These are phyloP conservation scores for Oreocharis arfaki DNA, from an alignment of 2,113 vertebrate genomes.

Conservation along the genomic window DNA sequence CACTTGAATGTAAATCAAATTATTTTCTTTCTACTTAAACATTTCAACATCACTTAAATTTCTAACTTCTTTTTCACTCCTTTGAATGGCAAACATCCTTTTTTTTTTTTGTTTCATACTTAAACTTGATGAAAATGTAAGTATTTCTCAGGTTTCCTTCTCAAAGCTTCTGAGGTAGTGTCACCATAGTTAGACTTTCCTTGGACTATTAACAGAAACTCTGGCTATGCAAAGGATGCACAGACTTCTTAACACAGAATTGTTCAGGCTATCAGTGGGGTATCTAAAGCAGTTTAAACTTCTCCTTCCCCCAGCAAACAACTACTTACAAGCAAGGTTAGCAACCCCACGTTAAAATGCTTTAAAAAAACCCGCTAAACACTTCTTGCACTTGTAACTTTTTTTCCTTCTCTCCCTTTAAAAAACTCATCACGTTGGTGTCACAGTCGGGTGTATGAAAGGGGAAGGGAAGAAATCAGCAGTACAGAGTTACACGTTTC, in stretches of 20 bases:
- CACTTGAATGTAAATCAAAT: neutral
- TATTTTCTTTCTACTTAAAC: neutral
- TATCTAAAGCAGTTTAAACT: neutral
- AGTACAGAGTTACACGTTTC: neutral
- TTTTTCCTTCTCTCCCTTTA: neutral
- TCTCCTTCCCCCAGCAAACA: neutral
- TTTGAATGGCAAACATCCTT: neutral
- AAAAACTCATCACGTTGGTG: accelerated
- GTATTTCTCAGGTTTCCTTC: neutral
- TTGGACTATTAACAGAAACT: neutral
- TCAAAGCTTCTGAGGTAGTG: neutral
- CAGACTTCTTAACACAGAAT: neutral
- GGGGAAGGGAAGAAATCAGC: neutral
- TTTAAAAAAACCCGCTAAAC: neutral
- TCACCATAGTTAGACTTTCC: neutral
- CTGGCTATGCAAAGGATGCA: neutral
- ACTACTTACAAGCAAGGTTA: neutral
- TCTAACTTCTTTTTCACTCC: neutral
- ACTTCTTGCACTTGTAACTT: neutral
- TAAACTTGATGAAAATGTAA: neutral
- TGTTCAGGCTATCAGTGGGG: neutral
- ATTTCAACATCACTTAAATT: neutral
- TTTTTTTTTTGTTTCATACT: neutral
- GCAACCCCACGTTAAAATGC: neutral
- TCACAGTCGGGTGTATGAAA: neutral